Percentiles rank a stretch among this genome's conserved stretches.
Conservation (phyloP, 1,140 invertebrate species). For the Brachionus paranguensis region DNA sequence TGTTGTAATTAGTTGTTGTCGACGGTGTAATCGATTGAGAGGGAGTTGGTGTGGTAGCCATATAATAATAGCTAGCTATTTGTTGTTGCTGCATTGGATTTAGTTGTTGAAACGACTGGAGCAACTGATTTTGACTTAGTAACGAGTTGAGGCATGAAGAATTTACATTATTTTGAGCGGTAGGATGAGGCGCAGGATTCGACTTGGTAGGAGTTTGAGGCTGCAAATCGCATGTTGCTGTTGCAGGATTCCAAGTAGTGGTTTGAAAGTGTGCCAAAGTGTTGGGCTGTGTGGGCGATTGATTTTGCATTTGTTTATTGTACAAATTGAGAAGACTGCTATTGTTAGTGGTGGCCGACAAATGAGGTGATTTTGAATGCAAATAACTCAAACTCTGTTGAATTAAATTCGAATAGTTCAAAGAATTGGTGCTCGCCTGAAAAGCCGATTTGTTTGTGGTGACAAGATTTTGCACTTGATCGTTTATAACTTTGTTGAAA, state of each 20-base stretch:
- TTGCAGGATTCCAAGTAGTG: background rate
- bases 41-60: background rate
- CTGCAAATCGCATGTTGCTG: background rate
- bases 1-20: background rate
- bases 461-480: background rate
- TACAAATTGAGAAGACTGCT: background rate
- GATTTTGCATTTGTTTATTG: background rate
- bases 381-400: background rate
- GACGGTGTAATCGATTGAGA: background rate
- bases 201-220: background rate
- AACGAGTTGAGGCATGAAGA: background rate
- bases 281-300: background rate
- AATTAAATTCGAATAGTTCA: background rate
- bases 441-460: background rate
- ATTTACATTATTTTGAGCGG: background rate
- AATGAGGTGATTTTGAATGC: background rate
- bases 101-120: slow-evolving; percentile 10
- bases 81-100: slow-evolving; percentile 1
- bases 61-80: slow-evolving; percentile 6
- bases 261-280: background rate
- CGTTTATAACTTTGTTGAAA: background rate
- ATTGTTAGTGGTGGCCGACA: background rate
- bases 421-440: background rate
- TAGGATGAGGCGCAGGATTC: background rate
- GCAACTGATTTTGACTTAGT: slow-evolving; percentile 7